Evolutionary conservation across 2,888 invertebrate species (phyloP), one percentile per base, ranked within the genome.

Genomic region (Graphium colonna): DNA sequence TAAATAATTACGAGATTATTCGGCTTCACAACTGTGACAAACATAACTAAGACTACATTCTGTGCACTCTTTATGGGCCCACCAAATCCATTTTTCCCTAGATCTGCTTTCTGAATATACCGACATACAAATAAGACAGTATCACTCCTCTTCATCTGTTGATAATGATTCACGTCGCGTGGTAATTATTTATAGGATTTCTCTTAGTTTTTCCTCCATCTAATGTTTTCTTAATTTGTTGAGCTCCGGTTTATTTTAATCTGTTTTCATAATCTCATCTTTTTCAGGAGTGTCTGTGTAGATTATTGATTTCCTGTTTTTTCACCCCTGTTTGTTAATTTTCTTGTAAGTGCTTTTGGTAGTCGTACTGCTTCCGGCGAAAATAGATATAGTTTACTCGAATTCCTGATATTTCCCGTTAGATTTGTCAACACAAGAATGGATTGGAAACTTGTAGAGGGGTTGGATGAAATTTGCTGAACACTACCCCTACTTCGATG

Each of bases 241-340:
- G 57, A 48, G 51, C 56, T 56, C 53, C 58, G n/a, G 44, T 47
- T 50, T 55, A 33, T 55, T 48, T 50, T 42, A 51, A 12, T 58
- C 40, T 46, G 52, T 45, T 36, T 36, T 36, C 36, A 36, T 36
- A 12, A 36, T 36, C 36, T 36, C 36, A 3, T 36, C 36, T 36
- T 54, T 64, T 57, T 16, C 60, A 8, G 60, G 62, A 26, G 62
- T 65, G 21, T 65, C 62, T n/a, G 62, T 65, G 31, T 60, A 63
- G 15, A 65, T 62, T n/a, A 61, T 46, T 33, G 60, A 56, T 46
- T 61, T 61, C 39, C 49, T 3, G 48, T 59, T 54, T 51, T 62
- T n/a, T 12, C 12, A 12, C 12, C 36, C 36, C 36, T 36, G 12
- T 36, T 36, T 36, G 36, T 50, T n/a, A 7, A 26, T 48, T 48